A percentile compares a stretch with the other conserved stretches of the same genome.
Evolutionary conservation across 2,797 vertebrate genomes (phyloP).

Genomic region (Oreonectes daqikongensis): DNA sequence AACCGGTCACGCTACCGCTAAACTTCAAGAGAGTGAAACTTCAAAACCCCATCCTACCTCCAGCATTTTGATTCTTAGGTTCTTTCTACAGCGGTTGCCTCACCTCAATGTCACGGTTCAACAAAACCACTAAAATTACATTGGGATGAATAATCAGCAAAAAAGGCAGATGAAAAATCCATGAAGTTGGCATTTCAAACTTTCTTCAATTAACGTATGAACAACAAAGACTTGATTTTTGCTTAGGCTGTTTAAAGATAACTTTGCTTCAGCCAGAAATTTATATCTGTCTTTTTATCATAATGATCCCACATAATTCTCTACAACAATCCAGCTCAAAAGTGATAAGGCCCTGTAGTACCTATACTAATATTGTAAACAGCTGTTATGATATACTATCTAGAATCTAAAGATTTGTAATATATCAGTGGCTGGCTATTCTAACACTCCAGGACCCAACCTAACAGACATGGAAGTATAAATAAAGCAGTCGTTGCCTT

Average conservation of each 20-base stretch:
- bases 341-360: background rate
- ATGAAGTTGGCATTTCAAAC: background rate
- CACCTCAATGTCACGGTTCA: slow-evolving; percentile 33
- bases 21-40: slow-evolving; percentile 5
- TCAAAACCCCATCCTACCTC: slow-evolving; percentile 11
- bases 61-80: slow-evolving; percentile 8
- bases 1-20: background rate
- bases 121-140: slow-evolving; percentile 29
- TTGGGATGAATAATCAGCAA: slow-evolving; percentile 5
- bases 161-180: slow-evolving; percentile 24
- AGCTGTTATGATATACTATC: too few relatives aligned
- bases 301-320: background rate
- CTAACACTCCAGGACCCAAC: background rate
- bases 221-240: too few relatives aligned
- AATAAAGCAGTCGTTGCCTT: background rate
- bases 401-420: too few relatives aligned
- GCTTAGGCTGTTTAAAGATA: too few relatives aligned
- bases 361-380: too few relatives aligned
- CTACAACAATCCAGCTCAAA: background rate
- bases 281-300: too few relatives aligned
- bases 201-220: too few relatives aligned
- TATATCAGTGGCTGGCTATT: background rate
- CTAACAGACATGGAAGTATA: background rate
- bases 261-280: too few relatives aligned
- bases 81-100: slow-evolving; percentile 8